Conservation (phyloP, 2,113 vertebrate species). For the Quiscalus mexicanus region DNA sequence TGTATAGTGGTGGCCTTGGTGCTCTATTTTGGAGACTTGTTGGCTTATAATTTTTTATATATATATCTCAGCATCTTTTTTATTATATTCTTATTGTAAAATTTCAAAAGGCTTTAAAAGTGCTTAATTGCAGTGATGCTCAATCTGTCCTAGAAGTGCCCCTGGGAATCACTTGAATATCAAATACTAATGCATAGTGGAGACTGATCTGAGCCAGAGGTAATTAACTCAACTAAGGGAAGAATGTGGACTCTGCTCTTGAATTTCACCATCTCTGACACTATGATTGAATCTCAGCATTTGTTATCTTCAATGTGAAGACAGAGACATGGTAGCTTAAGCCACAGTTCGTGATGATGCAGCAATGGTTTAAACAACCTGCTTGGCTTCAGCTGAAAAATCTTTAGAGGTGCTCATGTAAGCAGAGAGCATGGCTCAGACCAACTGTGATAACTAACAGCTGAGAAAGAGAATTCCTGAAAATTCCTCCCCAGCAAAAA, state of each 20-base stretch:
- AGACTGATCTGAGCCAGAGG: background rate
- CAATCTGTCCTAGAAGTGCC: background rate
- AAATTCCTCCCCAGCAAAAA: background rate
- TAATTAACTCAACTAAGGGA: background rate
- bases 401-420: background rate
- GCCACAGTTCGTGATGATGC: background rate
- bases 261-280: background rate
- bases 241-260: background rate
- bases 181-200: background rate
- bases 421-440: background rate
- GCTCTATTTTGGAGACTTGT: background rate
- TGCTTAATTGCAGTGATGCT: background rate
- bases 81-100: background rate
- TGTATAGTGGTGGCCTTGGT: background rate
- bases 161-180: background rate
- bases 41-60: background rate
- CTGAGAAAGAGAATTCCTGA: background rate
- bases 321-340: background rate
- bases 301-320: background rate
- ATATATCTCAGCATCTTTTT: background rate
- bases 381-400: background rate
- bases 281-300: background rate
- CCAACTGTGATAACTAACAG: background rate
- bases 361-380: background rate
- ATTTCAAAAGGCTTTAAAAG: background rate